Evolutionary conservation across 2,888 invertebrate genomes (phyloP).

Genomic region (Himalopsyche anomala): DNA sequence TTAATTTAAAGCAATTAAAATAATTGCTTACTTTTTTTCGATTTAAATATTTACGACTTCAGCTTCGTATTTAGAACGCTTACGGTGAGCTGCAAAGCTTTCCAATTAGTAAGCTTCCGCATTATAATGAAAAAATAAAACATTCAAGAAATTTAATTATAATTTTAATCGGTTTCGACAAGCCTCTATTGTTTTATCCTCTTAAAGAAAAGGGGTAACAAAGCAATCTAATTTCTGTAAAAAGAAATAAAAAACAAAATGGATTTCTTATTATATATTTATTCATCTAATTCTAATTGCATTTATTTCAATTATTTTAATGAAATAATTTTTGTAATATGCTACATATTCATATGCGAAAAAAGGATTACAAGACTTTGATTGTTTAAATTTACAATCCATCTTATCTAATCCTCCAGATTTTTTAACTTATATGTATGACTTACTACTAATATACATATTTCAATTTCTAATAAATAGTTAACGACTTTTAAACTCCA

Average conservation of each 20-base stretch:
- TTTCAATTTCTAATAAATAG: too few relatives aligned
- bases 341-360: too few relatives aligned
- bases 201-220: not conserved
- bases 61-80: not conserved
- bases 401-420: too few relatives aligned
- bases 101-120: slow-evolving; percentile 4
- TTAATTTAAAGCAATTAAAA: not conserved
- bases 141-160: slow-evolving; percentile 32
- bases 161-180: slow-evolving; percentile 39
- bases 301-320: too few relatives aligned
- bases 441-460: too few relatives aligned
- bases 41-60: not conserved
- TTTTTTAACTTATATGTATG: too few relatives aligned
- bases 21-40: not conserved
- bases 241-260: not conserved
- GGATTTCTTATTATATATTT: not conserved
- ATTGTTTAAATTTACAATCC: too few relatives aligned
- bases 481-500: too few relatives aligned
- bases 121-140: slow-evolving; percentile 36
- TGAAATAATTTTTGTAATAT: too few relatives aligned
- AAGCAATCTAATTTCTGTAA: not conserved
- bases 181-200: not conserved
- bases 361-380: too few relatives aligned
- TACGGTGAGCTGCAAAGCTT: slow-evolving; percentile 9
- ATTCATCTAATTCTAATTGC: not conserved